A percentile compares a stretch with the other conserved stretches of the same genome.
Evolutionary conservation across 2,888 invertebrate genomes (phyloP).

Genomic region (Escarpia spicata): DNA sequence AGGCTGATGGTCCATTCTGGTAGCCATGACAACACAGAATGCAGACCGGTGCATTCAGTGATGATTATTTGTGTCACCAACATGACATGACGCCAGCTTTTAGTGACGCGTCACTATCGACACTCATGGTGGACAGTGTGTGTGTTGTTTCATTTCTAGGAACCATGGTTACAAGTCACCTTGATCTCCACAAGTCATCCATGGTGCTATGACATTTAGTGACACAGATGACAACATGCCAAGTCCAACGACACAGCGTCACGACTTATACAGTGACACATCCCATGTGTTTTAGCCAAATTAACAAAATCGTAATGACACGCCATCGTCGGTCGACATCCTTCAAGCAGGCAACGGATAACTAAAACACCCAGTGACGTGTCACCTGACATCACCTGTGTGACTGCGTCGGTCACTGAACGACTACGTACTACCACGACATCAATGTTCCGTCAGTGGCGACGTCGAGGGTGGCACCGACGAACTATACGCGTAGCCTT

Average conservation of each 20-base stretch:
- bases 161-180: background rate
- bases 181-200: background rate
- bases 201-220: background rate
- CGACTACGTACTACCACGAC: background rate
- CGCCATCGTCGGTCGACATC: background rate
- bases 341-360: background rate
- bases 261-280: background rate
- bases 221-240: background rate
- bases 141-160: background rate
- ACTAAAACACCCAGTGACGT: background rate
- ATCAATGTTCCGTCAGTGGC: slow-evolving; percentile 24
- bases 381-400: background rate
- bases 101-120: background rate
- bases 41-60: background rate
- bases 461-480: slow-evolving; percentile 32
- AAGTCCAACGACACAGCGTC: background rate
- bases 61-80: background rate
- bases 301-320: background rate
- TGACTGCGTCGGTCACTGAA: background rate
- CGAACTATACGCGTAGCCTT: slow-evolving; percentile 28
- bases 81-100: background rate
- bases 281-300: background rate
- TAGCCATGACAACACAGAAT: background rate
- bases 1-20: background rate
- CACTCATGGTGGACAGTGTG: background rate